Evolutionary conservation across 2,888 invertebrate species (phyloP).

Genomic region (Dynastes hyllus): DNA sequence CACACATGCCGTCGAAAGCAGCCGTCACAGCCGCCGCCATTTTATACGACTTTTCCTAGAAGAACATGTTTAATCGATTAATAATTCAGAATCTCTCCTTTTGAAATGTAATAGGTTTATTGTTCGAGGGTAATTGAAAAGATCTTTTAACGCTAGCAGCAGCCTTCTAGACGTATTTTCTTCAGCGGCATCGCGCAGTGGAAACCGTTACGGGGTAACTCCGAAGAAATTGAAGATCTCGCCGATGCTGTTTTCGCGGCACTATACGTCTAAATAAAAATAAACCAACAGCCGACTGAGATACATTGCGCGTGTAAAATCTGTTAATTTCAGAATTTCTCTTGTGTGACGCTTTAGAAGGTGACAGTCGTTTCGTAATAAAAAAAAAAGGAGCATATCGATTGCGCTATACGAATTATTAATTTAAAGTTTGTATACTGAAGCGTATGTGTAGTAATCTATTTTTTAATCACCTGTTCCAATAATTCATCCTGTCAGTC

Average conservation of each 20-base stretch:
- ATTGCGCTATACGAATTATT: conserved; percentile 34
- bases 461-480: conserved; percentile 10
- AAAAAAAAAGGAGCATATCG: conserved; percentile 18
- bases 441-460: not conserved
- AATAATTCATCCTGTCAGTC: conserved; percentile 1
- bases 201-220: not conserved
- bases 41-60: conserved; percentile 45
- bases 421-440: conserved; percentile 24
- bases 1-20: conserved; percentile 36
- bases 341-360: conserved; percentile 35
- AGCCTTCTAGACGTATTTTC: not conserved
- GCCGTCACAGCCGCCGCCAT: conserved; percentile 31
- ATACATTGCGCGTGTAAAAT: conserved; percentile 43
- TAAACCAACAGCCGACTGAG: conserved; percentile 36
- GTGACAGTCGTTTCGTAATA: conserved; percentile 31
- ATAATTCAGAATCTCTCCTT: conserved; percentile 45
- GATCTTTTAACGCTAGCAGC: not conserved
- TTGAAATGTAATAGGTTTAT: conserved; percentile 46
- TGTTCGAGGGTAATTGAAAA: conserved; percentile 44
- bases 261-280: conserved; percentile 21
- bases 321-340: conserved; percentile 45
- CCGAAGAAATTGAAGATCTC: not conserved
- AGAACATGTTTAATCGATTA: conserved; percentile 46
- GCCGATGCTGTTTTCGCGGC: not conserved
- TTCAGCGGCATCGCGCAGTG: not conserved